phyloP scores from a whole-genome alignment of 2,113 vertebrate genomes.

The Clupea harengus region DNA sequence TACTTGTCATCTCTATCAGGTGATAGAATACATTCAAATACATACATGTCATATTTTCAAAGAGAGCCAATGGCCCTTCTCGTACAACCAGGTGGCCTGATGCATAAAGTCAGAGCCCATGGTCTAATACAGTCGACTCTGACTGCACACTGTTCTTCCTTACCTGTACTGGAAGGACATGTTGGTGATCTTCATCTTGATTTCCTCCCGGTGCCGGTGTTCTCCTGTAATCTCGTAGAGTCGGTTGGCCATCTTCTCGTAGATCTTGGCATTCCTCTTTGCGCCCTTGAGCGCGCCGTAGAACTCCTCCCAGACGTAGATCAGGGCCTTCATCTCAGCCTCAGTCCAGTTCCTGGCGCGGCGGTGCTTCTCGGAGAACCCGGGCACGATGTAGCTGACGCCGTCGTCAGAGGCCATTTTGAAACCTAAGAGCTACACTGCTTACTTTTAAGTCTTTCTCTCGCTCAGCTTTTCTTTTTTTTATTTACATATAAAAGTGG shows the following conservation, averaged over 20 bases:
- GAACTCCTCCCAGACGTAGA: conserved; percentile 96
- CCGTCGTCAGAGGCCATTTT: conserved; percentile 87
- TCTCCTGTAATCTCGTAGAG: conserved; percentile 95
- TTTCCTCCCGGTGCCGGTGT: conserved; percentile 93
- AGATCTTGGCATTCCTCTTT: conserved; percentile 97
- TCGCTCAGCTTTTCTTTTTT: conserved; percentile 28
- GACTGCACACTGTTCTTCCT: neutral
- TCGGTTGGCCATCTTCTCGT: conserved; percentile 97
- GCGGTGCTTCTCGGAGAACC: conserved; percentile 90
- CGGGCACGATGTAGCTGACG: conserved; percentile 83
- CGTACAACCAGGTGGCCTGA: too few species aligned
- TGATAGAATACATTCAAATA: too few species aligned
- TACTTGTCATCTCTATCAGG: too few species aligned
- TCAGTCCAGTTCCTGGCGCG: conserved; percentile 98
- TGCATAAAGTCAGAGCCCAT: too few species aligned
- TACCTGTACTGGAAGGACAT: conserved; percentile 99
- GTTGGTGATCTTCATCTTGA: conserved; percentile 99
- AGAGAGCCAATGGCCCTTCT: too few species aligned
- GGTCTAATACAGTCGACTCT: neutral
- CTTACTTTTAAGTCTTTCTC: conserved; percentile 21
- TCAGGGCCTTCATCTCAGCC: conserved; percentile 93
- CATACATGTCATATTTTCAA: too few species aligned
- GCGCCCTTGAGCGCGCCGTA: conserved; percentile 93
- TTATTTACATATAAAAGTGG: neutral
- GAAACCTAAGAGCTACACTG: conserved; percentile 25